Conservation (phyloP, 2,113 vertebrate genomes). For the Tragelaphus scriptus region DNA sequence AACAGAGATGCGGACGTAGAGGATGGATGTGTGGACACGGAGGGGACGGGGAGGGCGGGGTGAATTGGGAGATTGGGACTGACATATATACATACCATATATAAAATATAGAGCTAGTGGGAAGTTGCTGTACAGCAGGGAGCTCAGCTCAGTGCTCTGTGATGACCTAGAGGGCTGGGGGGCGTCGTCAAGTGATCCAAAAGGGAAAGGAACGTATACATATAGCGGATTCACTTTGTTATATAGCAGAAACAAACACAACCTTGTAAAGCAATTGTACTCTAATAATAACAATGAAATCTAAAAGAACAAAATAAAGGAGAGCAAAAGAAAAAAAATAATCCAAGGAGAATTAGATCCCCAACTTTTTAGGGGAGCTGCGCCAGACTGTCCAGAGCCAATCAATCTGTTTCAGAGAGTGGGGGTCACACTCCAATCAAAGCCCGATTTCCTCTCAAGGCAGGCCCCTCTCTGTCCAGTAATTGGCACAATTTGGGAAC, state of each 20-base stretch:
- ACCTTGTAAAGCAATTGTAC: background rate
- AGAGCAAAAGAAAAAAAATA: background rate
- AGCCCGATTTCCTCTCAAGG: background rate
- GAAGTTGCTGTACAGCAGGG: background rate
- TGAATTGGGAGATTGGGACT: background rate
- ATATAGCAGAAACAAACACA: background rate
- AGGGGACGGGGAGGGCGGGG: background rate
- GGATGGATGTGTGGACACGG: background rate
- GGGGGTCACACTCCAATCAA: background rate
- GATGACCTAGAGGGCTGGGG: background rate
- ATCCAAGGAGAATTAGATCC: background rate
- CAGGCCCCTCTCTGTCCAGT: background rate
- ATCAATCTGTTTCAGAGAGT: background rate
- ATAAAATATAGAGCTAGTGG: background rate
- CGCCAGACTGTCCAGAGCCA: background rate
- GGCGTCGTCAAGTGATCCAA: background rate
- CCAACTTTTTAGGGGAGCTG: background rate
- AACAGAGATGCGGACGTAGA: background rate
- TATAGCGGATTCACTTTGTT: background rate
- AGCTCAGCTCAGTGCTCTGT: background rate
- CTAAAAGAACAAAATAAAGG: background rate
- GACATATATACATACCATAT: background rate
- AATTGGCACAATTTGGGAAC: background rate
- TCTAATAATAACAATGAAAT: background rate
- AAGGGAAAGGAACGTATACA: background rate